These are phyloP conservation scores for Pleuronectes platessa DNA, from an alignment of 2,113 vertebrate species.

Conservation along the genomic window DNA sequence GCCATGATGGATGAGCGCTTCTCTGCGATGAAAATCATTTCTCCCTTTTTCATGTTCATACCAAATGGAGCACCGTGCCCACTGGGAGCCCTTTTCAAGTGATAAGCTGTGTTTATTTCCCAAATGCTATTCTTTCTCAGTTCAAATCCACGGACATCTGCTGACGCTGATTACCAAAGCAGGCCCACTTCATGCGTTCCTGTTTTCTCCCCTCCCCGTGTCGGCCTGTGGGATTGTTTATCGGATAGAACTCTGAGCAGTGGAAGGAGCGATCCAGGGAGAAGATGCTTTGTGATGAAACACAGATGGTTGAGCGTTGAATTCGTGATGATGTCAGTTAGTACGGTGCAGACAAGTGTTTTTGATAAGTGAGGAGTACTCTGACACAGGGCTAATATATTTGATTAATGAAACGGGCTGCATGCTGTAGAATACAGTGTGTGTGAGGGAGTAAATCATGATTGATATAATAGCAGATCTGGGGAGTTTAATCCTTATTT, in stretches of 20 bases:
- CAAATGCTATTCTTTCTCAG: slow-evolving; percentile 43
- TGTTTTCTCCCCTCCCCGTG: background rate
- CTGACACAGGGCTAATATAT: slow-evolving; percentile 38
- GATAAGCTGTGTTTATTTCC: slow-evolving; percentile 72
- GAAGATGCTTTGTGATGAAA: slow-evolving; percentile 51
- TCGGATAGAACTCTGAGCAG: slow-evolving; percentile 47
- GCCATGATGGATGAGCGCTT: background rate
- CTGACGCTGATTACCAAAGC: slow-evolving; percentile 64
- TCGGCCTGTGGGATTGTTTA: slow-evolving; percentile 62
- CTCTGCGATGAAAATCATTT: slow-evolving; percentile 35
- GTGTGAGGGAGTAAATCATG: slow-evolving; percentile 26
- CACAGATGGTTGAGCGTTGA: slow-evolving; percentile 52
- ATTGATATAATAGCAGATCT: slow-evolving; percentile 3
- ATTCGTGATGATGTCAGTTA: slow-evolving; percentile 55
- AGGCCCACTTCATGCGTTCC: slow-evolving; percentile 51
- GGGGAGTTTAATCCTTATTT: background rate
- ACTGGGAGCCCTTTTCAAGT: slow-evolving; percentile 55
- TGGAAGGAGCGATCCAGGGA: slow-evolving; percentile 53
- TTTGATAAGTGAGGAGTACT: slow-evolving; percentile 25
- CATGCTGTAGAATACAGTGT: background rate
- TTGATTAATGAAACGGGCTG: slow-evolving; percentile 34
- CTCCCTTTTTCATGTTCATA: slow-evolving; percentile 40
- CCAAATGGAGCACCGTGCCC: slow-evolving; percentile 54
- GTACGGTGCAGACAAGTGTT: slow-evolving; percentile 24
- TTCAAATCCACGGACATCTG: slow-evolving; percentile 62